Evolutionary conservation across 2,888 invertebrate genomes (phyloP), one percentile per base, ranked within the genome.

Genomic region (Drosophila mayaguana): DNA sequence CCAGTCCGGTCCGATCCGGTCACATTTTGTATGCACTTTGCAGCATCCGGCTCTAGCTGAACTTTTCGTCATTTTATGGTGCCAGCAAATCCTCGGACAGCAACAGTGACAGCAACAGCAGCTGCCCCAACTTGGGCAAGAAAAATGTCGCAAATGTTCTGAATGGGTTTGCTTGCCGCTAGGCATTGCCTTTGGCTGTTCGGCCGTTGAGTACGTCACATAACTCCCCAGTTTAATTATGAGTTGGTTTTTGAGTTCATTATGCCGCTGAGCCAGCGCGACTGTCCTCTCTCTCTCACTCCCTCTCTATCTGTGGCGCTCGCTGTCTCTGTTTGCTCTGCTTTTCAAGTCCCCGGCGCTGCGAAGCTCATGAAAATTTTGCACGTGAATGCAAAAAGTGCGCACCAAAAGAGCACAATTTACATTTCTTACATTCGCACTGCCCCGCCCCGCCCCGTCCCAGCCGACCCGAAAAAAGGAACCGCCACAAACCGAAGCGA

Each of bases 141-240:
- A 76, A 80, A 72, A 80, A 80, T 69, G 72, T 69, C 48, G 64
- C 76, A 79, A 78, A 75, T 75, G 71, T 43, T 46, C 68, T 69
- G 80, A 72, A 65, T 75, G 59, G 32, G n/a, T 40, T 40, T 51
- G n/a, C 54, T 18, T n/a, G 22, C 46, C 25, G 50, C 45, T 42
- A 43, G 65, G 48, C 63, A n/a, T 34, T 53, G 51, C 62, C 48
- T 65, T 59, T 61, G 75, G 69, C 62, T 57, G 53, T 53, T 75
- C 66, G 81, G 72, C 78, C 81, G 78, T 73, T 79, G 85, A 67
- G 82, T 79, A 84, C 81, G 82, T 84, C 88, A 76, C 88, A 89
- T 87, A 89, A 84, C 88, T 89, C 89, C 89, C 89, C 89, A 80
- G 88, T 87, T 84, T 84, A 84, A 84, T 89, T 84, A 84, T 89